Percentiles rank a stretch among this genome's conserved stretches.
phyloP scores from a whole-genome alignment of 2,888 invertebrate genomes.

The Priocnemis perturbator region DNA sequence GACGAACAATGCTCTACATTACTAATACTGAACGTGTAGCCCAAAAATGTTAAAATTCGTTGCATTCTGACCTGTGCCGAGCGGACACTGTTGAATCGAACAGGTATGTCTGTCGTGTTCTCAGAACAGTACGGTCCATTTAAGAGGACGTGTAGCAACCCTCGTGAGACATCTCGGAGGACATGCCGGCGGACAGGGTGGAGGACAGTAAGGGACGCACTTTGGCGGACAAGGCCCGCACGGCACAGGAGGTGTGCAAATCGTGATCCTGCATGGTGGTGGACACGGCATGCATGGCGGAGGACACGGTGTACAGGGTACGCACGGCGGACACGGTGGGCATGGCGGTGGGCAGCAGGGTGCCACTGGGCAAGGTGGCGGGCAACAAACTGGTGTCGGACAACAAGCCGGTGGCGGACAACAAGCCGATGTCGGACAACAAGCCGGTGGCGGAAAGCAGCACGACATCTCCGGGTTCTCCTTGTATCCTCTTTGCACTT shows the following conservation, averaged over 20 bases:
- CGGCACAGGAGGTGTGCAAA: slow-evolving; percentile 63
- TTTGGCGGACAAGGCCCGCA: slow-evolving; percentile 62
- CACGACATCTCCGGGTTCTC: not conserved
- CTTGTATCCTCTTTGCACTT: not conserved
- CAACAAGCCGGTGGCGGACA: too few relatives aligned
- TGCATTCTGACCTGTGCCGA: slow-evolving; percentile 51
- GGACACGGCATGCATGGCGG: slow-evolving; percentile 53
- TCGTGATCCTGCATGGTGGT: slow-evolving; percentile 58
- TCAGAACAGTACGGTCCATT: slow-evolving; percentile 45
- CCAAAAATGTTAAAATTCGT: not conserved
- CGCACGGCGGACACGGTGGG: slow-evolving; percentile 52
- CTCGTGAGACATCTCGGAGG: slow-evolving; percentile 49
- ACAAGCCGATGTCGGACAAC: too few relatives aligned
- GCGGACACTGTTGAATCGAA: slow-evolving; percentile 39
- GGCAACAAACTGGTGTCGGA: too few relatives aligned
- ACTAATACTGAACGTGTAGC: not conserved
- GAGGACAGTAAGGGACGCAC: slow-evolving; percentile 55
- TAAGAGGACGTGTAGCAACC: slow-evolving; percentile 41
- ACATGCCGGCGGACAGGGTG: slow-evolving; percentile 43
- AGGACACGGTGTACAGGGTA: slow-evolving; percentile 49
- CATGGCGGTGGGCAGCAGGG: slow-evolving; percentile 18
- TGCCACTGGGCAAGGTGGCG: slow-evolving; percentile 66
- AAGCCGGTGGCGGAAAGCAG: slow-evolving; percentile 22
- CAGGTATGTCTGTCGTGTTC: not conserved
- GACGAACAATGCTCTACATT: not conserved